These are phyloP conservation scores for Limenitis arthemis DNA, from an alignment of 2,888 invertebrate species.

Conservation along the genomic window DNA sequence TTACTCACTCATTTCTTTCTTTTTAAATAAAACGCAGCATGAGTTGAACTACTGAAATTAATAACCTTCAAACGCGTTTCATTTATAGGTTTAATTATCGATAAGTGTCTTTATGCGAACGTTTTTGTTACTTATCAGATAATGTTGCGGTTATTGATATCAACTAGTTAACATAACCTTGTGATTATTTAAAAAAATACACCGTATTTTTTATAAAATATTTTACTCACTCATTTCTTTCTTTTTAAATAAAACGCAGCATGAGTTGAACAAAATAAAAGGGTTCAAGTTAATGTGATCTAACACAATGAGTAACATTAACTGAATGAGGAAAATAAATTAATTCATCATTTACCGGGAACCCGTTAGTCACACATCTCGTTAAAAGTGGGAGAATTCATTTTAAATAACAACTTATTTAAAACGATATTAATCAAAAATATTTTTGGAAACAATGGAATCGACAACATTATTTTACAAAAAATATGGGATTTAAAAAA, in stretches of 20 bases:
- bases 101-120: conserved; percentile 2
- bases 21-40: too few species aligned
- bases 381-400: conserved; percentile 14
- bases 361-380: conserved; percentile 28
- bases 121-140: not conserved
- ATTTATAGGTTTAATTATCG: conserved; percentile 6
- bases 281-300: not conserved
- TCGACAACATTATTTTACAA: too few species aligned
- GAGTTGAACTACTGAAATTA: not conserved
- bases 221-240: too few species aligned
- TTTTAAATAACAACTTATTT: not conserved
- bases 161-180: conserved; percentile 27
- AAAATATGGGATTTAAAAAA: too few species aligned
- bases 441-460: too few species aligned
- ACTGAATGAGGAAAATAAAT: conserved; percentile 28
- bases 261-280: too few species aligned
- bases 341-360: conserved; percentile 28
- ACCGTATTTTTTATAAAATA: too few species aligned
- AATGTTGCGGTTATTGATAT: too few species aligned
- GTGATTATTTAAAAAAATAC: not conserved
- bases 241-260: too few species aligned
- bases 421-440: too few species aligned
- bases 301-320: conserved; percentile 1
- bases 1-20: too few species aligned
- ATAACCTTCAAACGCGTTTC: not conserved